These are phyloP conservation scores for Heliconius nattereri DNA, from an alignment of 1,140 invertebrate genomes.

Conservation along the genomic window DNA sequence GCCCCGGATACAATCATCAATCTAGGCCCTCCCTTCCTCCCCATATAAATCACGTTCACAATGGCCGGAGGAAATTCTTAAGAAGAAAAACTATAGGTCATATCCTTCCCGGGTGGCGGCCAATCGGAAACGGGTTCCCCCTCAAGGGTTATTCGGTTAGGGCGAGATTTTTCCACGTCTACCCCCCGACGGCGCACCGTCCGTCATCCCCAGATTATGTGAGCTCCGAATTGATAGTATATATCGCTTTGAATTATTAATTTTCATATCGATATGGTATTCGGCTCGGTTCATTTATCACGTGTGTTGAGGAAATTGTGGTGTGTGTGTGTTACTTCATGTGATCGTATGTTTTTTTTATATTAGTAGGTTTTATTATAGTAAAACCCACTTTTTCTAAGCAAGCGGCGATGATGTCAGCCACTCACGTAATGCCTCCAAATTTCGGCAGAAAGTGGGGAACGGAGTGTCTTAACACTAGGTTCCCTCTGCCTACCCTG, in stretches of 20 bases:
- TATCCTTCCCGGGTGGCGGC: constrained; percentile 76
- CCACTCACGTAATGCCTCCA: too few relatives aligned
- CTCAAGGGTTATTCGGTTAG: constrained; percentile 73
- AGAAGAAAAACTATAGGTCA: constrained; percentile 80
- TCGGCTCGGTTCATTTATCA: constrained; percentile 10
- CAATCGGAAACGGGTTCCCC: constrained; percentile 71
- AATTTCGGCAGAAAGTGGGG: too few relatives aligned
- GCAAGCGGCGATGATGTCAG: too few relatives aligned
- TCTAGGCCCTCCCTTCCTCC: constrained; percentile 48
- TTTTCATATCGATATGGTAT: constrained; percentile 21
- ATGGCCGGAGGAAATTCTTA: constrained; percentile 77
- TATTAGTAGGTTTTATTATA: too few relatives aligned
- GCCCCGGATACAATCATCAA: constrained; percentile 60
- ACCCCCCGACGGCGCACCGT: constrained; percentile 44
- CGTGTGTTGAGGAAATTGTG: neutral
- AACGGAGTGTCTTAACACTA: too few relatives aligned
- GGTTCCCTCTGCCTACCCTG: too few relatives aligned
- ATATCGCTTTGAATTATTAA: constrained; percentile 43
- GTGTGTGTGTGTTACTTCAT: neutral
- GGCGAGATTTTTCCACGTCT: constrained; percentile 66
- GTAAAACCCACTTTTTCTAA: too few relatives aligned
- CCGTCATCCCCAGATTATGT: constrained; percentile 62
- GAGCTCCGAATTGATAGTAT: constrained; percentile 44
- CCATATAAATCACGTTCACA: constrained; percentile 77
- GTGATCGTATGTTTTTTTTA: too few relatives aligned